Conservation (phyloP, 2,888 invertebrate species). For the Hyppa rectilinea region DNA sequence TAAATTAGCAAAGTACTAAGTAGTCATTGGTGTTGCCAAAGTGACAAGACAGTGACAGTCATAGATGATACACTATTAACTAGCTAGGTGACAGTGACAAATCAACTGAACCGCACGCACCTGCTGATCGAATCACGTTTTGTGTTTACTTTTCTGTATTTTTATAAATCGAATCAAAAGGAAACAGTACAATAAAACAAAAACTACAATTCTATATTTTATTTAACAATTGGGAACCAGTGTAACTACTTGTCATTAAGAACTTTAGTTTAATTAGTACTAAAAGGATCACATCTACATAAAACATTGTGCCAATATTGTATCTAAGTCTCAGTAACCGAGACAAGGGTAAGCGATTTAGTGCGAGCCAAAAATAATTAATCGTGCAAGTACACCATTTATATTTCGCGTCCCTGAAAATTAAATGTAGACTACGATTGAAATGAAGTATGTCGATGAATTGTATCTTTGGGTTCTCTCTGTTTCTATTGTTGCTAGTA, state of each 20-base stretch:
- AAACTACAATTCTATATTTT: background rate
- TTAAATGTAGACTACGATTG: conserved; percentile 29
- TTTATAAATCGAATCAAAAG: conserved; percentile 8
- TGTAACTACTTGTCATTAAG: background rate
- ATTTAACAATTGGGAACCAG: background rate
- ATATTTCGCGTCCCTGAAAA: conserved; percentile 17
- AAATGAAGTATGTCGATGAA: conserved; percentile 83
- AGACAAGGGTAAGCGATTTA: conserved; percentile 47
- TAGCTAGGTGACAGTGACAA: background rate
- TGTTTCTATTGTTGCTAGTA: conserved; percentile 84
- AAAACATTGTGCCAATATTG: conserved; percentile 42
- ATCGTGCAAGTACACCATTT: conserved; percentile 24
- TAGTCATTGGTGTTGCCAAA: background rate
- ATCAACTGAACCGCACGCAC: background rate
- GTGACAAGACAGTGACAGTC: background rate
- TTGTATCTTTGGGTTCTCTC: conserved; percentile 86
- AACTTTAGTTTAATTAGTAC: background rate
- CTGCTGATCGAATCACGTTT: background rate
- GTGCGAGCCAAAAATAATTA: conserved; percentile 51
- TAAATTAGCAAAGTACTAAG: no score
- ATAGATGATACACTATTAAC: no score
- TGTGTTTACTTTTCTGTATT: conserved; percentile 8
- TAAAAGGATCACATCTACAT: no score
- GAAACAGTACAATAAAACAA: background rate
- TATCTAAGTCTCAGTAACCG: conserved; percentile 6